Evolutionary conservation across 53 echinoderm and acorn worm genomes (phyloP).

Genomic region (Apostichopus leukothele): DNA sequence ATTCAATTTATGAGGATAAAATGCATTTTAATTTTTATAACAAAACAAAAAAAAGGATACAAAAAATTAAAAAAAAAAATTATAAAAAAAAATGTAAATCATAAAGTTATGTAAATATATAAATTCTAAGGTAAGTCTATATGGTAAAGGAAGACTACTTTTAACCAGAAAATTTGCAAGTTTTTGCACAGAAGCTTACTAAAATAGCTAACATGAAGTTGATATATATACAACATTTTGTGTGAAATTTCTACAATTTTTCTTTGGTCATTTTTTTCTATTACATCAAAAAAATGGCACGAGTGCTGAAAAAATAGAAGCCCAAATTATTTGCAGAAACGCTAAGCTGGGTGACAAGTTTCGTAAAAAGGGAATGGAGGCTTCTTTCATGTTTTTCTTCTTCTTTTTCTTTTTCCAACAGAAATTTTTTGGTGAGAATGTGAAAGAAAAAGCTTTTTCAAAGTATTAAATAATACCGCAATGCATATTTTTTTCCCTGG

Average conservation of each 20-base stretch:
- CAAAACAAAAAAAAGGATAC: too few relatives aligned
- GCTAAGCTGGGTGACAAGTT: slow-evolving; percentile 38
- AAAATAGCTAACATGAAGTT: slow-evolving; percentile 32
- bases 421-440: slow-evolving; percentile 30
- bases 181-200: slow-evolving; percentile 9
- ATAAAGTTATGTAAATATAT: neutral
- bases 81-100: neutral
- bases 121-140: neutral
- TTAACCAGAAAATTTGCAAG: slow-evolving; percentile 33
- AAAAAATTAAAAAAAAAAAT: neutral
- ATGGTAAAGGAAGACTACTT: slow-evolving; percentile 10
- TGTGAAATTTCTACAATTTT: slow-evolving; percentile 42
- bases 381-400: neutral
- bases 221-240: slow-evolving; percentile 7
- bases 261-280: slow-evolving; percentile 16
- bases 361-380: slow-evolving; percentile 30
- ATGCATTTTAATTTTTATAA: neutral
- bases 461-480: too few relatives aligned
- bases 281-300: slow-evolving; percentile 36
- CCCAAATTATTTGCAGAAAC: slow-evolving; percentile 45
- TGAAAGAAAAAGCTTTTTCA: neutral
- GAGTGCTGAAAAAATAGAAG: slow-evolving; percentile 45
- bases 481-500: neutral
- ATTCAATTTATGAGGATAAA: neutral
- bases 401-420: neutral